phyloP scores from a whole-genome alignment of 2,797 vertebrate genomes.

The Caiman crocodilus region DNA sequence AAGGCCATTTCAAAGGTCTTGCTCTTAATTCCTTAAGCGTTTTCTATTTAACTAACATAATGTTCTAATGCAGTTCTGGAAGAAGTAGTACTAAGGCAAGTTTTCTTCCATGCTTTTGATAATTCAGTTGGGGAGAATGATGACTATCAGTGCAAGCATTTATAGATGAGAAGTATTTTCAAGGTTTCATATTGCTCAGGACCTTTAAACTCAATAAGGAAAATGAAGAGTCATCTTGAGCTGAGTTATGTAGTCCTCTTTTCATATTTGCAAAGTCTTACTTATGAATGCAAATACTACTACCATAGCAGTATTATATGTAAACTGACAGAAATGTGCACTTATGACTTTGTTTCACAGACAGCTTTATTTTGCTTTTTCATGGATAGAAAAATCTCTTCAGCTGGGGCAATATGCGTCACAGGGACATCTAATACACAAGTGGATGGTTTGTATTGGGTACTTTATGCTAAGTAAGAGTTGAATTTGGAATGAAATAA shows the following conservation, averaged over 20 bases:
- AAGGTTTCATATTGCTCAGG: not conserved
- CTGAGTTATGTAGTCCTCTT: not conserved
- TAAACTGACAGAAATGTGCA: not conserved
- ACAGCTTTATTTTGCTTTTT: no score
- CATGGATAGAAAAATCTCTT: no score
- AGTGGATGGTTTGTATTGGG: no score
- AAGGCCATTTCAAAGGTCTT: no score
- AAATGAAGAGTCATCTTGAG: no score
- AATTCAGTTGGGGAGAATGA: not conserved
- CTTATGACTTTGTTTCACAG: no score
- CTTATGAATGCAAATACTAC: not conserved
- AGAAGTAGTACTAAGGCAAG: not conserved
- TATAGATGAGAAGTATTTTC: not conserved
- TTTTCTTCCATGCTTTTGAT: not conserved
- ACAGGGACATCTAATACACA: no score
- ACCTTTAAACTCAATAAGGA: not conserved
- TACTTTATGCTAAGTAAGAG: no score
- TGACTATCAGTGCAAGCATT: not conserved
- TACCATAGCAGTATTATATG: not conserved
- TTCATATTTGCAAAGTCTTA: not conserved
- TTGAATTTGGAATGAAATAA: no score
- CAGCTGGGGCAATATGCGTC: no score
- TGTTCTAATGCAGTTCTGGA: not conserved
- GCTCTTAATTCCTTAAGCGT: not conserved
- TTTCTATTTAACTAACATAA: not conserved